phyloP scores from a whole-genome alignment of 2,797 vertebrate species.

The Cephalopachus bancanus region DNA sequence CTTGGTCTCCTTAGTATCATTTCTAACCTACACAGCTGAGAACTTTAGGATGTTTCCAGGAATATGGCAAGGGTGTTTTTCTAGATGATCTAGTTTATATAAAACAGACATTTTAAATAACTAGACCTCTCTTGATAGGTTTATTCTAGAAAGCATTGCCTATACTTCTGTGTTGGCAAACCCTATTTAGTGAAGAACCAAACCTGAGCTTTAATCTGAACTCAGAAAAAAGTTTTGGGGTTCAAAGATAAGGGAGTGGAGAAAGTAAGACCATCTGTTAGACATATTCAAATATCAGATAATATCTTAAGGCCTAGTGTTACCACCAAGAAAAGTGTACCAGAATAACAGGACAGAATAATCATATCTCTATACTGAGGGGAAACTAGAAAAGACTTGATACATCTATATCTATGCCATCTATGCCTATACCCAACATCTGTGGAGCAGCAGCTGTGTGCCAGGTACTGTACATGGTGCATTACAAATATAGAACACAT shows the following conservation, averaged over 20 bases:
- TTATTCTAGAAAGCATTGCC: constrained; percentile 23
- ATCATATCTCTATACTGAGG: not conserved
- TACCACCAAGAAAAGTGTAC: not conserved
- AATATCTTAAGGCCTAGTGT: not conserved
- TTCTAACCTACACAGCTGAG: not conserved
- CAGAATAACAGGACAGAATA: not conserved
- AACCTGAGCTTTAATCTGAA: constrained; percentile 35
- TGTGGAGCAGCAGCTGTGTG: not conserved
- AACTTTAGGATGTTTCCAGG: not conserved
- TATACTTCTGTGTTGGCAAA: not conserved
- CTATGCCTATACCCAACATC: not conserved
- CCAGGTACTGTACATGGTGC: not conserved
- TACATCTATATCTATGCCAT: too few relatives aligned
- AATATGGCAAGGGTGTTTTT: constrained; percentile 16
- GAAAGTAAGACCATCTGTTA: not conserved
- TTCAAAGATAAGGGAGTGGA: not conserved
- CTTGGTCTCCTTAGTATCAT: not conserved
- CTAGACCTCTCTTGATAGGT: not conserved
- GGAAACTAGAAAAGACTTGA: not conserved
- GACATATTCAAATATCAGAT: constrained; percentile 11
- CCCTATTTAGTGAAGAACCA: not conserved
- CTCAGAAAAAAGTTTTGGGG: not conserved
- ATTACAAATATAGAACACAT: not conserved
- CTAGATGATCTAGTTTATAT: not conserved
- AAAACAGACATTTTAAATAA: constrained; percentile 33